A percentile compares a stretch with the other conserved stretches of the same genome.
These are phyloP conservation scores for Anguilla japonica DNA, from an alignment of 2,113 vertebrate species.

Conservation along the genomic window DNA sequence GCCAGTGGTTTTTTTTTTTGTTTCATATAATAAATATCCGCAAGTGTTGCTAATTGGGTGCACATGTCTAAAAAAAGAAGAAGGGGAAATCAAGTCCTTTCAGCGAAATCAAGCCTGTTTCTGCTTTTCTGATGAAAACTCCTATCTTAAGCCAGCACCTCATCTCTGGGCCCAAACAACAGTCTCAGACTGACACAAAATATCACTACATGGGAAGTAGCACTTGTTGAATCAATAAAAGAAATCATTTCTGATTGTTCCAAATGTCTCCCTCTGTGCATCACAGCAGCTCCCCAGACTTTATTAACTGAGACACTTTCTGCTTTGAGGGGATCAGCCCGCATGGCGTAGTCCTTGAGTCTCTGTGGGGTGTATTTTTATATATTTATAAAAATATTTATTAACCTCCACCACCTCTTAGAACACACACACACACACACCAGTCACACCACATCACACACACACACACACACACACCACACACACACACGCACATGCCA, in stretches of 20 bases:
- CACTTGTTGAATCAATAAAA: conserved; percentile 24
- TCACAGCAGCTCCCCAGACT: not conserved
- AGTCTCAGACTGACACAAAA: not conserved
- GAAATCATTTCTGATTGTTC: not conserved
- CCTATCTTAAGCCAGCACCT: conserved; percentile 1
- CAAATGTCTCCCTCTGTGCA: too few species aligned
- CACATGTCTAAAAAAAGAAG: conserved; percentile 11
- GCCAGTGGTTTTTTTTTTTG: conserved; percentile 8
- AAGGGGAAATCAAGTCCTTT: not conserved
- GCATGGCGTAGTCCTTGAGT: not conserved
- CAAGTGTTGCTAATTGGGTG: conserved; percentile 22
- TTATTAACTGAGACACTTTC: conserved; percentile 9
- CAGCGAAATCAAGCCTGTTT: not conserved
- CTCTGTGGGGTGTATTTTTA: not conserved
- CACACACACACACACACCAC: too few species aligned
- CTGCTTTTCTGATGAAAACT: not conserved
- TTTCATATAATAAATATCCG: conserved; percentile 22
- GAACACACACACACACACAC: too few species aligned
- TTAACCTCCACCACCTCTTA: not conserved
- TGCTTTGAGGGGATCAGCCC: not conserved
- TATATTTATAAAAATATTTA: too few species aligned
- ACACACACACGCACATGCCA: not conserved
- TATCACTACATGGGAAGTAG: not conserved
- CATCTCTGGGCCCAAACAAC: conserved; percentile 5
- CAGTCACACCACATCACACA: too few species aligned